Percentiles rank a stretch among this genome's conserved stretches.
Conservation (phyloP, 2,888 invertebrate genomes). For the Polydrusus tereticollis region DNA sequence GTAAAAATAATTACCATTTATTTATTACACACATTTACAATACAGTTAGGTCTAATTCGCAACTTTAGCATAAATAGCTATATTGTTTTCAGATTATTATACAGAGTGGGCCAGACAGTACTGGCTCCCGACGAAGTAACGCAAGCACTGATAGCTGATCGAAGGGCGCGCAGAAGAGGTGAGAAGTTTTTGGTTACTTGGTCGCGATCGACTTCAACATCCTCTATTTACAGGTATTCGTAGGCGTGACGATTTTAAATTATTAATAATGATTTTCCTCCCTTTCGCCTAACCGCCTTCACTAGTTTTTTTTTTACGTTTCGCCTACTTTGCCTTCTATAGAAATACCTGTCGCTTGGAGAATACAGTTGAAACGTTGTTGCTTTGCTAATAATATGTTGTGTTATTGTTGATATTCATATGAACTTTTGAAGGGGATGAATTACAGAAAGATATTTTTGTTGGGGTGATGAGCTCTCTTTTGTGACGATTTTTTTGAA, state of each 20-base stretch:
- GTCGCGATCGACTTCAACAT: slow-evolving; percentile 74
- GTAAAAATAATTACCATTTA: too few species aligned
- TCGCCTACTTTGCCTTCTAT: slow-evolving; percentile 13
- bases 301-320: slow-evolving; percentile 11
- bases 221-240: slow-evolving; percentile 72
- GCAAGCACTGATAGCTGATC: slow-evolving; percentile 75
- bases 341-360: background rate
- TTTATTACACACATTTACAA: too few species aligned
- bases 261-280: background rate
- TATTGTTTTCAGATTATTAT: slow-evolving; percentile 74
- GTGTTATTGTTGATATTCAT: too few species aligned
- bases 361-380: background rate
- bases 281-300: slow-evolving; percentile 1
- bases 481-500: too few species aligned
- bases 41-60: too few species aligned
- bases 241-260: slow-evolving; percentile 37
- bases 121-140: slow-evolving; percentile 82
- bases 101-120: slow-evolving; percentile 77
- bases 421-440: too few species aligned
- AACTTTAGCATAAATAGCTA: too few species aligned
- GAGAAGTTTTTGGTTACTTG: slow-evolving; percentile 75
- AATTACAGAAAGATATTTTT: too few species aligned
- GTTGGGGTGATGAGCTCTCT: too few species aligned
- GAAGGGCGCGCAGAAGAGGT: slow-evolving; percentile 71
- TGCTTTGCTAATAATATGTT: background rate